These are phyloP conservation scores for Ceratitis capitata DNA, from an alignment of 1,140 invertebrate species.

Conservation along the genomic window DNA sequence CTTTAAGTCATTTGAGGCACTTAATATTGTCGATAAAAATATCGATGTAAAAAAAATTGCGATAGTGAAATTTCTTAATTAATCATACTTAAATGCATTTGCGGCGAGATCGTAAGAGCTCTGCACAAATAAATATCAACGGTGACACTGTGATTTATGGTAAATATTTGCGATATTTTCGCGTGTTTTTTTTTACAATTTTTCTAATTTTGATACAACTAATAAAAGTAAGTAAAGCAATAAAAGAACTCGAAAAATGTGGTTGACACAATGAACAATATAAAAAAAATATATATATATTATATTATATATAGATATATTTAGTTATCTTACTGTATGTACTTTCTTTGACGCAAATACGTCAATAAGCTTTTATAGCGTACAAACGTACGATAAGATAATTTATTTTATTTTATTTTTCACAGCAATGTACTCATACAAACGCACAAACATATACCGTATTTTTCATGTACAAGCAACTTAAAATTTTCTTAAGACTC, in stretches of 20 bases:
- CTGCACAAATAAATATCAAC: too few species aligned
- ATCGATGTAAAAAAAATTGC: too few species aligned
- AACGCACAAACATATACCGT: neutral
- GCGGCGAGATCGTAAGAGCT: too few species aligned
- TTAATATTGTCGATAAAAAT: too few species aligned
- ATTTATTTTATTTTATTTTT: neutral
- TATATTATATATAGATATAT: neutral
- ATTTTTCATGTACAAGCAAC: neutral
- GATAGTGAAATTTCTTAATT: too few species aligned
- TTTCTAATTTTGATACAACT: too few species aligned
- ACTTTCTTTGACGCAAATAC: neutral
- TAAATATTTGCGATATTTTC: too few species aligned
- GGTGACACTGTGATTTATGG: too few species aligned
- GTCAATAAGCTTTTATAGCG: constrained; percentile 3
- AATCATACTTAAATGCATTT: too few species aligned
- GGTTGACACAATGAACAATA: neutral
- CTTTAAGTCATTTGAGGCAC: too few species aligned
- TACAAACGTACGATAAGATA: constrained; percentile 3
- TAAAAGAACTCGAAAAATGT: neutral
- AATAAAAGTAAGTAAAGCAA: too few species aligned
- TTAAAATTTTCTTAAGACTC: neutral
- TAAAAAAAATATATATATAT: neutral
- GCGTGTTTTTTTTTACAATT: too few species aligned
- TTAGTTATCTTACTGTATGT: neutral
- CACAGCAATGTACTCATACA: neutral